Base-by-base conservation (phyloP, 37 sponge, comb jelly and placozoan species). In the Trichoplax adhaerens region DNA sequence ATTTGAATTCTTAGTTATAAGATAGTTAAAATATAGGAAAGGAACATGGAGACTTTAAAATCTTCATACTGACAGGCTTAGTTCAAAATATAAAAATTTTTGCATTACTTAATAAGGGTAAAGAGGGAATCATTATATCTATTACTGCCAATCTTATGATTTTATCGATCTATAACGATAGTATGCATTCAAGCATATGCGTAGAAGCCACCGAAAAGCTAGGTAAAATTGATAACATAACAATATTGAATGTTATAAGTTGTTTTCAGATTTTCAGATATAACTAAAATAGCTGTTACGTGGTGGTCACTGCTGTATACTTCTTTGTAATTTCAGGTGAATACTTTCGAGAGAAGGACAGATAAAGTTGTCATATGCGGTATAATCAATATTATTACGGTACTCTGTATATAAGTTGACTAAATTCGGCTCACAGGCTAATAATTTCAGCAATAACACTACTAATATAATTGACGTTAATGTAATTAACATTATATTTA, bases 191-290 rank as follows among this genome's bases (percentile, higher is more conserved):
- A 5, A 84, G 85, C 68, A 80, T 94, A 56, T 90, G 87, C 79
- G 91, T 87, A 1, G 95, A 89, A 70, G 79, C 87, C 4, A 76
- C 82, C 52, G 91, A 94, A 71, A 94, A 65, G 53, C 61, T 94
- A 53, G 94, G 82, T 77, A 71, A 79, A 29, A 29, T 29, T 0
- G 0, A 29, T 29, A 29, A 29, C 0, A 29, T 29, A 29, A 29
- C 29, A 29, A 29, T 29, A 29, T 29, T 29, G 68, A 76, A 82
- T 50, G 64, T 65, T 69, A 50, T 8, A 56, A 4, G 62, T 2
- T 51, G 0, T 72, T 12, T 29, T 10, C 6, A 48, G n/a, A 72
- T 74, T 72, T 55, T 2, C 46, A 57, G 49, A 4, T 58, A 63
- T 63, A 50, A 49, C 56, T 3, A 57, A 0, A 50, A 47, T 74